Evolutionary conservation across 92 coral and sea anemone species (phyloP).

Genomic region (Porites evermanni): DNA sequence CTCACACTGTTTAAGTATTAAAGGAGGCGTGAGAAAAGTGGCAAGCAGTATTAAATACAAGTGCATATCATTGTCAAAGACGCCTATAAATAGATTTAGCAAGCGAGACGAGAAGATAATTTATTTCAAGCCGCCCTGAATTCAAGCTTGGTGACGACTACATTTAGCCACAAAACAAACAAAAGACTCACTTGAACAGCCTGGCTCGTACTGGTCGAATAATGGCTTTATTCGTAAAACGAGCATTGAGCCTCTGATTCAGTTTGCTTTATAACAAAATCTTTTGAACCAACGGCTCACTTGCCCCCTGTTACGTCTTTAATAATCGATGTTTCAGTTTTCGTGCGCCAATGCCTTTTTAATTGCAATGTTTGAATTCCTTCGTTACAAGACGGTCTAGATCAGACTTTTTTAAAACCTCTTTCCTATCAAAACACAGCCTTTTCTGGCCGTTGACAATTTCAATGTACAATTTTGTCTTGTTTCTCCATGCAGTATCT

Average conservation of each 20-base stretch:
- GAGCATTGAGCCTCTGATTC: slow-evolving; percentile 33
- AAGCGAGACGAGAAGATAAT: no score
- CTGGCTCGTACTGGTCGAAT: slow-evolving; percentile 42
- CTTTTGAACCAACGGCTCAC: slow-evolving; percentile 26
- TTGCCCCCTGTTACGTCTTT: slow-evolving; percentile 36
- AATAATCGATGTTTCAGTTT: slow-evolving; percentile 28
- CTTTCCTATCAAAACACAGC: slow-evolving; percentile 34
- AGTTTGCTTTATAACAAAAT: slow-evolving; percentile 29
- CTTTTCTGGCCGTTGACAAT: background rate
- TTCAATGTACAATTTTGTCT: no score
- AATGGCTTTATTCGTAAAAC: slow-evolving; percentile 34
- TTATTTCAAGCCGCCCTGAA: no score
- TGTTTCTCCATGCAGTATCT: background rate
- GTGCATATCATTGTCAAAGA: no score
- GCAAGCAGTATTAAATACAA: no score
- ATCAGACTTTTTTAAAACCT: slow-evolving; percentile 31
- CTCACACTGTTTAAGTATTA: no score
- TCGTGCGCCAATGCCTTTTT: slow-evolving; percentile 33
- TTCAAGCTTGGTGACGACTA: no score
- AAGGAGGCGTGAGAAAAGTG: no score
- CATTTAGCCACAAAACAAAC: no score
- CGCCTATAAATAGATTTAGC: background rate
- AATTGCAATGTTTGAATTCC: slow-evolving; percentile 47
- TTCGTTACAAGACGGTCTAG: slow-evolving; percentile 19
- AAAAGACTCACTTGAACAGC: slow-evolving; percentile 34